A percentile compares a stretch with the other conserved stretches of the same genome.
These are phyloP conservation scores for Adelognathus sp. DNA, from an alignment of 2,888 invertebrate genomes.

Conservation along the genomic window DNA sequence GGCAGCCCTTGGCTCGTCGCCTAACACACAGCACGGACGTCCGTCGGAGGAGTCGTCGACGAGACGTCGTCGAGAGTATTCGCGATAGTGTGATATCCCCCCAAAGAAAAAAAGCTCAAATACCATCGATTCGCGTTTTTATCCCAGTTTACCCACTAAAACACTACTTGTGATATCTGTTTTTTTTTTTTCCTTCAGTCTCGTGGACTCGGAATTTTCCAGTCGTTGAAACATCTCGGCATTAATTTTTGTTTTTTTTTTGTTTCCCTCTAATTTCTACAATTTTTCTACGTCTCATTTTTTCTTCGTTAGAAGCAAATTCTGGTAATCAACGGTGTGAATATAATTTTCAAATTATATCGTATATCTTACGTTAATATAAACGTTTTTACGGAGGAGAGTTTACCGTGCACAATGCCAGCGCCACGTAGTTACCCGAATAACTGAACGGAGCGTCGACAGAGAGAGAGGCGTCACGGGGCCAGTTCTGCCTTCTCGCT, in stretches of 20 bases:
- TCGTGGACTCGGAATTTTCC: conserved; percentile 11
- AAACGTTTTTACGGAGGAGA: conserved; percentile 45
- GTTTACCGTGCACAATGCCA: conserved; percentile 46
- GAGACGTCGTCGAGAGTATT: neutral
- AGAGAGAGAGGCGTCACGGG: conserved; percentile 57
- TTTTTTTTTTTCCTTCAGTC: conserved; percentile 2
- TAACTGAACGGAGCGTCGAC: conserved; percentile 60
- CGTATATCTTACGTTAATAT: conserved; percentile 20
- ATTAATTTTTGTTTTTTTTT: conserved; percentile 10
- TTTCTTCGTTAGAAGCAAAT: neutral
- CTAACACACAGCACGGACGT: conserved; percentile 22
- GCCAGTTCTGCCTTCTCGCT: conserved; percentile 65
- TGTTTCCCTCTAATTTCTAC: neutral
- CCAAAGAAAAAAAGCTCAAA: neutral
- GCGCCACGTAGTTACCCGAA: conserved; percentile 60
- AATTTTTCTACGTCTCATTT: neutral
- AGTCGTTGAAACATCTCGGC: conserved; percentile 12
- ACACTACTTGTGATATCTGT: conserved; percentile 18
- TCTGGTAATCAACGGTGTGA: neutral
- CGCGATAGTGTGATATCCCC: conserved; percentile 21
- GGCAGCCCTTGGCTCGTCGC: conserved; percentile 56
- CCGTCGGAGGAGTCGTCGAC: conserved; percentile 5
- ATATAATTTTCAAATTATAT: neutral
- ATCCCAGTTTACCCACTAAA: neutral
- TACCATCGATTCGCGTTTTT: neutral